Evolutionary conservation across 1,140 invertebrate genomes (phyloP).

Genomic region (Aphis craccivora): DNA sequence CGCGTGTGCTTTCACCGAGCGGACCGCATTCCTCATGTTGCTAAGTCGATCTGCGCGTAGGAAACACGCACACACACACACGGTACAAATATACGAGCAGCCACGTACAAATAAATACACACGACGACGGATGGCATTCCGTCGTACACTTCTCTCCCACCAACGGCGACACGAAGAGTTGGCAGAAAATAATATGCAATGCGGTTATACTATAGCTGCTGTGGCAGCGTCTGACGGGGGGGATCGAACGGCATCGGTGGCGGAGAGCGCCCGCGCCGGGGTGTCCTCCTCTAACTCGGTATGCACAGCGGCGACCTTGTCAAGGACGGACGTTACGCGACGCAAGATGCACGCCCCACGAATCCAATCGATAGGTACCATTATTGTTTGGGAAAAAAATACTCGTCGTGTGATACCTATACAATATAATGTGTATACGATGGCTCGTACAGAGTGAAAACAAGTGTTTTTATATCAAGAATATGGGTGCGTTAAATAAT

Average conservation of each 20-base stretch:
- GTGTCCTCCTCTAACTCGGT: background rate
- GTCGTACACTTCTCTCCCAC: background rate
- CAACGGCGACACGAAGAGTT: background rate
- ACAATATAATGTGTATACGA: background rate
- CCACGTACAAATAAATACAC: background rate
- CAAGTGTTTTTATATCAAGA: background rate
- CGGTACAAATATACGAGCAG: background rate
- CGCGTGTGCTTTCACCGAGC: slow-evolving; percentile 46
- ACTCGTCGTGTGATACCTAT: background rate
- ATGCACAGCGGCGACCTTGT: slow-evolving; percentile 43
- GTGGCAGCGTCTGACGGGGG: background rate
- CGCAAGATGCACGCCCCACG: background rate
- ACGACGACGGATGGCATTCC: slow-evolving; percentile 25
- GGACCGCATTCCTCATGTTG: slow-evolving; percentile 30
- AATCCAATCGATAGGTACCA: slow-evolving; percentile 1
- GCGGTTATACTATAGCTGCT: too few species aligned
- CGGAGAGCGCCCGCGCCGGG: background rate
- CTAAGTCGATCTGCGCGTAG: slow-evolving; percentile 17
- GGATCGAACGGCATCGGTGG: background rate
- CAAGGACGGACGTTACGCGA: slow-evolving; percentile 28
- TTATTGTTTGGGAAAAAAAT: background rate
- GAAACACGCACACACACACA: background rate
- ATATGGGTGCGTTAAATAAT: background rate
- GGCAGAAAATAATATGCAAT: slow-evolving; percentile 4
- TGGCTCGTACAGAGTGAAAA: background rate